Evolutionary conservation across 2,113 vertebrate species (phyloP).

Genomic region (Elaphurus davidianus): DNA sequence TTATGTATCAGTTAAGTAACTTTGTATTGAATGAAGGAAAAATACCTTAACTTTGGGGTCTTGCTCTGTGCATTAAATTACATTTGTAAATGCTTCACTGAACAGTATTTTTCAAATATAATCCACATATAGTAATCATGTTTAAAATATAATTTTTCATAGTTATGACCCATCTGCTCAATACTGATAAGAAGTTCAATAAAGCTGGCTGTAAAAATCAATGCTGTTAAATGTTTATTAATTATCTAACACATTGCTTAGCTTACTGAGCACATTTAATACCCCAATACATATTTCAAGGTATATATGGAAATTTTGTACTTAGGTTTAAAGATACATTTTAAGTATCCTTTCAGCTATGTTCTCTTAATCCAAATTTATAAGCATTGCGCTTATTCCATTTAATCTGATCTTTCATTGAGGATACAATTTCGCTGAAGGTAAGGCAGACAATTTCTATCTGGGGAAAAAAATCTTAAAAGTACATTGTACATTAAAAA

Average conservation of each 20-base stretch:
- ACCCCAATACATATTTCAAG: conserved; percentile 57
- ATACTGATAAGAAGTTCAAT: conserved; percentile 85
- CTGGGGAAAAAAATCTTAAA: conserved; percentile 51
- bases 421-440: conserved; percentile 53
- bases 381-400: conserved; percentile 63
- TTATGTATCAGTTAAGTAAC: conserved; percentile 67
- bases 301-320: conserved; percentile 68
- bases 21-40: conserved; percentile 66
- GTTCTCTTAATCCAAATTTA: conserved; percentile 70
- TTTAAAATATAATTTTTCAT: conserved; percentile 84
- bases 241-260: conserved; percentile 79
- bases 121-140: conserved; percentile 78
- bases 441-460: conserved; percentile 69
- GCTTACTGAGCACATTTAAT: conserved; percentile 75
- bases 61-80: conserved; percentile 78
- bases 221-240: conserved; percentile 83
- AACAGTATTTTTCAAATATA: conserved; percentile 81
- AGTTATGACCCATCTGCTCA: conserved; percentile 82
- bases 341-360: conserved; percentile 57
- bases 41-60: conserved; percentile 73
- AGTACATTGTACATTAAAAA: conserved; percentile 68
- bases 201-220: conserved; percentile 81
- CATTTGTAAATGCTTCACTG: conserved; percentile 82
- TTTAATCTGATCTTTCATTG: conserved; percentile 75
- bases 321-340: conserved; percentile 67